Evolutionary conservation across 1,140 invertebrate genomes (phyloP).

Genomic region (Bilobella aurantiaca): DNA sequence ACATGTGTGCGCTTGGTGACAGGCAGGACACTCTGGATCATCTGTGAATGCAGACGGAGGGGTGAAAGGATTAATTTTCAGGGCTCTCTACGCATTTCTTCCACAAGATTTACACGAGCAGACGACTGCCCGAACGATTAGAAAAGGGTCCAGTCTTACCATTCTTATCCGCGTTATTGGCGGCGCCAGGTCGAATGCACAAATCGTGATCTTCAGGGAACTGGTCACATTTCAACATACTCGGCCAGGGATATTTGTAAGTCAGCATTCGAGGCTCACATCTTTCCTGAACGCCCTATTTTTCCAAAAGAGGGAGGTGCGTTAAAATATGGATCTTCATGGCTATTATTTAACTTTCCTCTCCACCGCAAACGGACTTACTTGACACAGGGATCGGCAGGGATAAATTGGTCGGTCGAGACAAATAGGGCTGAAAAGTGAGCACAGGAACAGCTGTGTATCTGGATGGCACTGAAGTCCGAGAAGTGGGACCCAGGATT

Average conservation of each 20-base stretch:
- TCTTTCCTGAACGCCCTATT: slow-evolving; percentile 46
- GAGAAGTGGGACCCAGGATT: slow-evolving; percentile 50
- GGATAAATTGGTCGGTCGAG: slow-evolving; percentile 52
- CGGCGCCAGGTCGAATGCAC: slow-evolving; percentile 46
- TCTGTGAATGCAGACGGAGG: too few species aligned
- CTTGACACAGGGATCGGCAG: slow-evolving; percentile 54
- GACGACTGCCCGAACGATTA: too few species aligned
- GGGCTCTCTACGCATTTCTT: too few species aligned
- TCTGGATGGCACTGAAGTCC: slow-evolving; percentile 56
- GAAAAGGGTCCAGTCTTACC: too few species aligned
- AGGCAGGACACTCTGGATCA: too few species aligned
- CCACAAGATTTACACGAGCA: too few species aligned
- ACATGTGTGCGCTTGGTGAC: too few species aligned
- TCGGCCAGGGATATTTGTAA: slow-evolving; percentile 60
- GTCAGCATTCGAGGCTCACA: slow-evolving; percentile 53
- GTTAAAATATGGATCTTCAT: too few species aligned
- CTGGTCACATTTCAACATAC: slow-evolving; percentile 55
- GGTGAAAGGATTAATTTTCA: too few species aligned
- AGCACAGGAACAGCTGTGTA: slow-evolving; percentile 60
- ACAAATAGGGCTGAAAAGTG: slow-evolving; percentile 60
- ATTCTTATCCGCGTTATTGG: slow-evolving; percentile 30
- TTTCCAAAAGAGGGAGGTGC: neutral
- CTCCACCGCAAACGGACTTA: slow-evolving; percentile 24
- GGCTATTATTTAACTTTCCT: too few species aligned
- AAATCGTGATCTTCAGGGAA: slow-evolving; percentile 59